These are phyloP conservation scores for Erinaceus europaeus DNA, from an alignment of 2,113 vertebrate genomes.

Conservation along the genomic window DNA sequence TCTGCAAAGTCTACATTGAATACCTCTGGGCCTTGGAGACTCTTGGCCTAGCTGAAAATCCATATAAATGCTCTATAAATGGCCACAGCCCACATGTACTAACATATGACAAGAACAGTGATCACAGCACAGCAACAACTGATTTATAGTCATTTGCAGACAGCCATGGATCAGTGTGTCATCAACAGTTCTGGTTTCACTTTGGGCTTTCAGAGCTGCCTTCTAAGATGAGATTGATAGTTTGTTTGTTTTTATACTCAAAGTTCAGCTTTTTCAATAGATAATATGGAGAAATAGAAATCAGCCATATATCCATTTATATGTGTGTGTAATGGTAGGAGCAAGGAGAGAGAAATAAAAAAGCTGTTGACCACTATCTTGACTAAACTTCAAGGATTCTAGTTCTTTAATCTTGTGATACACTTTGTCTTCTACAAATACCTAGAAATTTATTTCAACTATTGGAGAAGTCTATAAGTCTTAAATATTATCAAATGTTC, in stretches of 20 bases:
- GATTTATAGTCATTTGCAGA: too few relatives aligned
- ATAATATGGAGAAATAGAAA: not conserved
- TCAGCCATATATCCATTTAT: not conserved
- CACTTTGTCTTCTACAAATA: constrained; percentile 31
- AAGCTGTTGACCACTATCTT: too few relatives aligned
- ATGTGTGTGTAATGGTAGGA: not conserved
- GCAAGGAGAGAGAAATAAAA: not conserved
- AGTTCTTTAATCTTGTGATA: not conserved
- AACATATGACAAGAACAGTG: not conserved
- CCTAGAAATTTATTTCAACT: not conserved
- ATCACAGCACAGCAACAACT: not conserved
- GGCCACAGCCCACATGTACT: not conserved
- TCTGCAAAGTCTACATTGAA: not conserved
- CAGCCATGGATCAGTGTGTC: not conserved
- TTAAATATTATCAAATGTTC: constrained; percentile 14
- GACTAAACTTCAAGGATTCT: too few relatives aligned
- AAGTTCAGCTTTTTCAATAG: constrained; percentile 9
- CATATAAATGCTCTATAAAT: not conserved
- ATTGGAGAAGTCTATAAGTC: not conserved
- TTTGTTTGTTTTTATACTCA: not conserved
- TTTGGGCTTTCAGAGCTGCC: not conserved
- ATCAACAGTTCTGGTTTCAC: not conserved
- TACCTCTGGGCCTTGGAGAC: not conserved
- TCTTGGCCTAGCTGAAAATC: not conserved
- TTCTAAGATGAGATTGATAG: not conserved